A percentile compares a stretch with the other conserved stretches of the same genome.
These are phyloP conservation scores for Dyspetes luteomarginatus DNA, from an alignment of 2,888 invertebrate genomes.

Conservation along the genomic window DNA sequence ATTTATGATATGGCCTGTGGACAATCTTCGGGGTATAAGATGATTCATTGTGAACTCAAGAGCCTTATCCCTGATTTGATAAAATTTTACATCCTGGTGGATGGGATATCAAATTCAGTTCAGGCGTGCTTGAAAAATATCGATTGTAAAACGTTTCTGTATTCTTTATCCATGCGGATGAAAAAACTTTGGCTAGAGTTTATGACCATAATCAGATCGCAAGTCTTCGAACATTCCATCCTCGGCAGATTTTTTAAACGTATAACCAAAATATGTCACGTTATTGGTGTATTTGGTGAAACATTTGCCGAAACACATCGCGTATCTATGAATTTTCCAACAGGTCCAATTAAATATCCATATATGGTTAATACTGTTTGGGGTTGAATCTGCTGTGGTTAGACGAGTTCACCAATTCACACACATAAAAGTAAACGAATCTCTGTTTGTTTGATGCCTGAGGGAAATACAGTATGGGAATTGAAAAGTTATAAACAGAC, in stretches of 20 bases:
- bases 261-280: too few species aligned
- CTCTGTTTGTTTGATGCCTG: neutral
- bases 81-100: too few species aligned
- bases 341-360: too few species aligned
- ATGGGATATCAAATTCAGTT: neutral
- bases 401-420: too few species aligned
- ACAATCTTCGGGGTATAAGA: too few species aligned
- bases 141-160: neutral
- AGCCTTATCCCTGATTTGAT: too few species aligned
- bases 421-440: neutral
- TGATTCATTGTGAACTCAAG: too few species aligned
- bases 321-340: slow-evolving; percentile 31
- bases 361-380: too few species aligned
- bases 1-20: too few species aligned
- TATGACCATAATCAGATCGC: neutral
- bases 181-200: neutral
- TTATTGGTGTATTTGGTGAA: too few species aligned
- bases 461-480: slow-evolving; percentile 21
- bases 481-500: slow-evolving; percentile 39
- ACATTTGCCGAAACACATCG: neutral
- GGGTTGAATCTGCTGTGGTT: too few species aligned
- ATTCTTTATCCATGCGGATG: neutral
- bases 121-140: neutral
- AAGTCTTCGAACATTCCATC: neutral
- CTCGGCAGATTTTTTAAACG: too few species aligned